Evolutionary conservation across 2,113 vertebrate genomes (phyloP).

Genomic region (Psammodynastes pulverulentus): DNA sequence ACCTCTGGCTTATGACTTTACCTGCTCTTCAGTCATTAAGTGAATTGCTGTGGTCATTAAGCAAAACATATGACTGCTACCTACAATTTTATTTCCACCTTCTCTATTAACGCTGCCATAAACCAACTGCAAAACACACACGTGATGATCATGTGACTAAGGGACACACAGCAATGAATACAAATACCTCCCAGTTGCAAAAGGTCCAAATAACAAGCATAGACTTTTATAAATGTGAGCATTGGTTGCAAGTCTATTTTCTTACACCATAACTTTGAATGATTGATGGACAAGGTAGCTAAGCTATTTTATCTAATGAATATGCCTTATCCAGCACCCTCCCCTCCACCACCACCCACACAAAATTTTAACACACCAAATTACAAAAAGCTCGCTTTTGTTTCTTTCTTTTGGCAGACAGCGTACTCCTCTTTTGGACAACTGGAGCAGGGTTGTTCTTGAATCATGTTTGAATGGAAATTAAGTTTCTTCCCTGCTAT

Average conservation of each 20-base stretch:
- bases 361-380: neutral
- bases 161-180: neutral
- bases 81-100: neutral
- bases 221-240: neutral
- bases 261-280: neutral
- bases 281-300: neutral
- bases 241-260: neutral
- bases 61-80: neutral
- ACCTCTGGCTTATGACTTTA: neutral
- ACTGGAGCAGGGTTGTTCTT: neutral
- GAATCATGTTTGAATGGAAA: constrained; percentile 16
- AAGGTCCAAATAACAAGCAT: neutral
- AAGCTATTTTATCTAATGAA: neutral
- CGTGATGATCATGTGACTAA: neutral
- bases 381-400: neutral
- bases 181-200: neutral
- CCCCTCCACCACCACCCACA: neutral
- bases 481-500: neutral
- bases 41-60: neutral
- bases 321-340: neutral
- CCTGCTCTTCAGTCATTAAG: neutral
- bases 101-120: neutral
- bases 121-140: neutral
- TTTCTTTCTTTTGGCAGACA: neutral
- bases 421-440: neutral